phyloP scores from a whole-genome alignment of 2,797 vertebrate genomes.

The Micromesistius poutassou region DNA sequence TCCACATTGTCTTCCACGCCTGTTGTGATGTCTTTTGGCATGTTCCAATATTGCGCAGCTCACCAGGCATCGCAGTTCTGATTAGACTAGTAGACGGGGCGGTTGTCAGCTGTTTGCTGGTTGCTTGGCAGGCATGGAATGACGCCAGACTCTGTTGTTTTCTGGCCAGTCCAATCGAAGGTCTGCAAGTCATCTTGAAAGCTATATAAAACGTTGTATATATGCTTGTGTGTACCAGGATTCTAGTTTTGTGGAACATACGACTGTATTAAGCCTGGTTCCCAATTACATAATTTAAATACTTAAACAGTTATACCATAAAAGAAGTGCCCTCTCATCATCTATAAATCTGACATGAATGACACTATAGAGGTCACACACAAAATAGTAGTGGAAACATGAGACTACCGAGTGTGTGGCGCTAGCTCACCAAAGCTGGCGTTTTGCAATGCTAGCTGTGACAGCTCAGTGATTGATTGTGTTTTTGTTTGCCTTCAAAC shows the following conservation, averaged over 20 bases:
- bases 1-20: slow-evolving; percentile 11
- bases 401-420: slow-evolving; percentile 43
- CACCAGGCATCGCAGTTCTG: slow-evolving; percentile 42
- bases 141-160: slow-evolving; percentile 53
- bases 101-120: slow-evolving; percentile 51
- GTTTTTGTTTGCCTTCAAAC: slow-evolving; percentile 52
- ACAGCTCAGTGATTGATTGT: slow-evolving; percentile 59
- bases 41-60: slow-evolving; percentile 20
- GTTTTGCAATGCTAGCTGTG: slow-evolving; percentile 35
- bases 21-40: slow-evolving; percentile 5
- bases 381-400: slow-evolving; percentile 36
- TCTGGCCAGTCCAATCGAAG: slow-evolving; percentile 30
- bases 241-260: neutral
- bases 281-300: neutral
- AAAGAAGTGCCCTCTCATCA: neutral
- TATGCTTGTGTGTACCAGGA: neutral
- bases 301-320: neutral
- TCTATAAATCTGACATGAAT: neutral
- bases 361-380: slow-evolving; percentile 24
- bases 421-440: slow-evolving; percentile 38
- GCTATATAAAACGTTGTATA: neutral
- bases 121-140: slow-evolving; percentile 30
- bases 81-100: slow-evolving; percentile 17
- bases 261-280: neutral
- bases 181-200: neutral